These are phyloP conservation scores for Mormyrops boulengeri DNA, from an alignment of 2,797 vertebrate species.

Conservation along the genomic window DNA sequence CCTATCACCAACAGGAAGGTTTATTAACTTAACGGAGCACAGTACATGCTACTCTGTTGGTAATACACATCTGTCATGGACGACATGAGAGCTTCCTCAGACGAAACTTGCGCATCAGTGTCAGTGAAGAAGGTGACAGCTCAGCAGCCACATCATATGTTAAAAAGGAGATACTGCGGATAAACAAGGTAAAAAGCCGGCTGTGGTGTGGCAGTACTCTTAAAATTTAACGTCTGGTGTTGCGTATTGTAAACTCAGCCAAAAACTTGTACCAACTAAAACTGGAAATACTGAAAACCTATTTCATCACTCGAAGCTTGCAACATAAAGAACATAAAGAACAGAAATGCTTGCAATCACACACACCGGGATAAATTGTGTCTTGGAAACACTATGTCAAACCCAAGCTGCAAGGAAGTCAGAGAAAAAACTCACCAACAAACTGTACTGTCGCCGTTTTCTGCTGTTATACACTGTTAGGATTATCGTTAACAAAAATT, in stretches of 20 bases:
- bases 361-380: background rate
- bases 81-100: background rate
- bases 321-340: background rate
- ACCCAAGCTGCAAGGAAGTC: background rate
- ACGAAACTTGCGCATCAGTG: background rate
- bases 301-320: background rate
- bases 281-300: background rate
- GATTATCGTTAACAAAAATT: background rate
- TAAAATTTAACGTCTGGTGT: background rate
- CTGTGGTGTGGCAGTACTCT: background rate
- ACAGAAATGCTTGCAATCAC: background rate
- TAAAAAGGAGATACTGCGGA: background rate
- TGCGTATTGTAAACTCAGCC: background rate
- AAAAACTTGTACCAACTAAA: background rate
- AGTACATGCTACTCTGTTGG: background rate
- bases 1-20: background rate
- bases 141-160: background rate
- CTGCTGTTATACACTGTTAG: background rate
- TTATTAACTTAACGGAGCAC: background rate
- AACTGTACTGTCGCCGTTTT: background rate
- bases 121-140: background rate
- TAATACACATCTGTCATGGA: background rate
- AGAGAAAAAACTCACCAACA: background rate
- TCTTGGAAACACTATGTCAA: background rate
- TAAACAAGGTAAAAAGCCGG: background rate